Percentiles rank a stretch among this genome's conserved stretches.
Conservation (phyloP, 2,113 vertebrate genomes). For the Dolichallabes microphthalmus region DNA sequence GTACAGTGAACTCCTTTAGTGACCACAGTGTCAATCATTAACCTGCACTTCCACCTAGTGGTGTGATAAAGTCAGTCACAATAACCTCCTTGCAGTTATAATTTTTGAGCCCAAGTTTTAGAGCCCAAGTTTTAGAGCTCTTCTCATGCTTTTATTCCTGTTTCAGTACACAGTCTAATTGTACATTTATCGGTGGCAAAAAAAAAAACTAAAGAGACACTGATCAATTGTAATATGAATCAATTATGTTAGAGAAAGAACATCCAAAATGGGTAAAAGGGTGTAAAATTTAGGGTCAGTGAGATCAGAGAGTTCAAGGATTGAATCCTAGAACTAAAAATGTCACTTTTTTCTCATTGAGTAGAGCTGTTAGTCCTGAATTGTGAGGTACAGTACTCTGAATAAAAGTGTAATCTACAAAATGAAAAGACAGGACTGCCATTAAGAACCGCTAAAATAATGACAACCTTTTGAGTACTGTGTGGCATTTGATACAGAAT, state of each 20-base stretch:
- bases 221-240: not conserved
- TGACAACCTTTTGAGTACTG: not conserved
- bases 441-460: not conserved
- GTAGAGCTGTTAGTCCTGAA: not conserved
- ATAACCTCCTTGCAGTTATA: not conserved
- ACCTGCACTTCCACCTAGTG: slow-evolving; percentile 55
- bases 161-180: not conserved
- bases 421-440: not conserved
- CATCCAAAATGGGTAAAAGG: too few relatives aligned
- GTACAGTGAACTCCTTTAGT: too few relatives aligned
- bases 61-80: slow-evolving; percentile 19
- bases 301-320: too few relatives aligned
- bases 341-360: not conserved
- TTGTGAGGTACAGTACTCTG: not conserved
- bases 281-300: not conserved
- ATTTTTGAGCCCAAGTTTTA: too few relatives aligned
- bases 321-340: not conserved
- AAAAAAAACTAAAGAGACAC: not conserved
- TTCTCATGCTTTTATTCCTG: not conserved
- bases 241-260: not conserved
- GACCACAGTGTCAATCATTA: not conserved
- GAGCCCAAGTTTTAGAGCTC: not conserved
- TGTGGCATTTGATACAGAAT: not conserved
- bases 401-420: not conserved
- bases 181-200: not conserved